phyloP scores from a whole-genome alignment of 1,140 invertebrate species.

The Lepidurus couesii region DNA sequence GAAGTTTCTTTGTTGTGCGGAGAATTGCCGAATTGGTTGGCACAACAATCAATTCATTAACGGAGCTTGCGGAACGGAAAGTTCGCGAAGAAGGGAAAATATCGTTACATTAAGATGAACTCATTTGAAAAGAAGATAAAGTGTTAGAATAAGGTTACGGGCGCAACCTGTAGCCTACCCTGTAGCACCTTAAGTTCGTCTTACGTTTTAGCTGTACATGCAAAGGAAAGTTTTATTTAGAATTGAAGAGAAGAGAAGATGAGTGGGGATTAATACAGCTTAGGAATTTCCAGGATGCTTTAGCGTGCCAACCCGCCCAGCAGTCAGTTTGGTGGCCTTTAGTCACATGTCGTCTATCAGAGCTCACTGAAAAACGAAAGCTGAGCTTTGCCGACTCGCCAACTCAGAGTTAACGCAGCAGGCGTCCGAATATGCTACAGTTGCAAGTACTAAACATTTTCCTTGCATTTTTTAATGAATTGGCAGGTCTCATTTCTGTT shows the following conservation, averaged over 20 bases:
- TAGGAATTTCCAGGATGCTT: too few relatives aligned
- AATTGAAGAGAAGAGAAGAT: too few relatives aligned
- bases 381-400: neutral
- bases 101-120: neutral
- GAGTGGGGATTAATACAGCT: too few relatives aligned
- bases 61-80: neutral
- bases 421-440: neutral
- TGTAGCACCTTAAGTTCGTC: too few relatives aligned
- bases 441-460: neutral
- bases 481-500: neutral
- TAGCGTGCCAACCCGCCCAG: neutral
- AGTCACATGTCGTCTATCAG: neutral
- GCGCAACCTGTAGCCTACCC: too few relatives aligned
- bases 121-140: neutral
- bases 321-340: neutral
- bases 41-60: neutral
- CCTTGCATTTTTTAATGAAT: neutral
- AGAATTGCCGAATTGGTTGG: too few relatives aligned
- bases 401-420: neutral
- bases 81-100: neutral
- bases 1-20: too few relatives aligned
- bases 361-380: neutral
- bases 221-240: too few relatives aligned
- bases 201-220: too few relatives aligned
- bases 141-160: neutral